Conservation (phyloP, 2,113 vertebrate species). For the Psittacus erithacus region DNA sequence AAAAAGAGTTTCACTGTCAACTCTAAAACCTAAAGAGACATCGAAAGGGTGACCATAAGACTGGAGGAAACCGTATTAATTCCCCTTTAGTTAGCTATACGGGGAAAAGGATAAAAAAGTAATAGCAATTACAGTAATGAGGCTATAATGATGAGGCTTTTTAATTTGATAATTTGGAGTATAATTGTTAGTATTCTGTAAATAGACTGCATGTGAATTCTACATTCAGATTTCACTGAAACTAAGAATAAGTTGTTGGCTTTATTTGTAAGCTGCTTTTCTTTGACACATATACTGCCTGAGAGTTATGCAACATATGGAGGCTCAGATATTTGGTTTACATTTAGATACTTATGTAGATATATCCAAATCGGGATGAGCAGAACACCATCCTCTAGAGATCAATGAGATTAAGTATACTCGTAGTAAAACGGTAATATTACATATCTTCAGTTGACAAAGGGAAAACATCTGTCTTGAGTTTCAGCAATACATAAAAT, state of each 20-base stretch:
- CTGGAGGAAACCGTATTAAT: neutral
- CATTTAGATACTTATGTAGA: neutral
- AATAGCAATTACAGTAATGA: neutral
- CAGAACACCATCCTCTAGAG: neutral
- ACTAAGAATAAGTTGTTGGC: neutral
- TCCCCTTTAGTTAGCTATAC: neutral
- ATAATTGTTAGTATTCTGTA: neutral
- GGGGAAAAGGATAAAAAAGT: neutral
- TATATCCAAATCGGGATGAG: neutral
- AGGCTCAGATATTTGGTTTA: neutral
- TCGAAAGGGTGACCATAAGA: neutral
- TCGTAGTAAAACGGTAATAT: neutral
- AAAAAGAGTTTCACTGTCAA: neutral
- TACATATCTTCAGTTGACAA: neutral
- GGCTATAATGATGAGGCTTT: neutral
- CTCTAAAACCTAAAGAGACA: neutral
- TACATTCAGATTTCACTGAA: neutral
- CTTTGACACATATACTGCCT: neutral
- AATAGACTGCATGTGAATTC: neutral
- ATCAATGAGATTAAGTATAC: neutral
- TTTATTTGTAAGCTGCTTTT: neutral
- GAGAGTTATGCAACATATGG: neutral
- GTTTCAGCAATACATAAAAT: neutral
- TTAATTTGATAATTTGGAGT: neutral
- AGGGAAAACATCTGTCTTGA: neutral